phyloP scores from a whole-genome alignment of 2,888 invertebrate species.

The Epinotia nisella region DNA sequence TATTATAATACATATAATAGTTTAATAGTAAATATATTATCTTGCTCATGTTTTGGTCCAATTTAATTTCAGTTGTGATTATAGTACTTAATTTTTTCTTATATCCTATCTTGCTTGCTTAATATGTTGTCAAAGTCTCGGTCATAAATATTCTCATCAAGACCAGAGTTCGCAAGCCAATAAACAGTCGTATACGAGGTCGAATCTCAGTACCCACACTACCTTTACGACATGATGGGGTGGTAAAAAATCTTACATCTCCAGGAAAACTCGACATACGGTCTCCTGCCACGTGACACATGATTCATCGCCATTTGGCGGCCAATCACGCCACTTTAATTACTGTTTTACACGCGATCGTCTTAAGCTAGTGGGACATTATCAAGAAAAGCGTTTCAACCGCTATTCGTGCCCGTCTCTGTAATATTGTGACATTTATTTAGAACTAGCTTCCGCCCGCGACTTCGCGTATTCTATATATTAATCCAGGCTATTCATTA shows the following conservation, averaged over 20 bases:
- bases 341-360: slow-evolving; percentile 78
- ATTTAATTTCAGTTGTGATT: neutral
- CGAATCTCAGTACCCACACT: neutral
- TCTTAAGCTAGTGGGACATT: neutral
- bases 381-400: neutral
- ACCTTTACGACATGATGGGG: neutral
- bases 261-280: slow-evolving; percentile 16
- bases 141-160: slow-evolving; percentile 15
- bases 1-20: neutral
- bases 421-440: too few relatives aligned
- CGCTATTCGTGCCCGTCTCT: too few relatives aligned
- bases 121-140: neutral
- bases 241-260: neutral
- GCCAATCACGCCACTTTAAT: slow-evolving; percentile 78
- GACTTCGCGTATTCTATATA: too few relatives aligned
- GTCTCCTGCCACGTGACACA: slow-evolving; percentile 47
- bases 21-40: neutral
- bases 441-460: too few relatives aligned
- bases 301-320: slow-evolving; percentile 62
- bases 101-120: neutral
- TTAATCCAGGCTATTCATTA: too few relatives aligned
- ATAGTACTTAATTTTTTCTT: neutral
- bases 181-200: neutral
- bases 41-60: neutral
- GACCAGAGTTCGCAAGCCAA: slow-evolving; percentile 1